Base-by-base conservation (phyloP, 2,888 invertebrate species). In the Drosophila pseudotalamancana region DNA sequence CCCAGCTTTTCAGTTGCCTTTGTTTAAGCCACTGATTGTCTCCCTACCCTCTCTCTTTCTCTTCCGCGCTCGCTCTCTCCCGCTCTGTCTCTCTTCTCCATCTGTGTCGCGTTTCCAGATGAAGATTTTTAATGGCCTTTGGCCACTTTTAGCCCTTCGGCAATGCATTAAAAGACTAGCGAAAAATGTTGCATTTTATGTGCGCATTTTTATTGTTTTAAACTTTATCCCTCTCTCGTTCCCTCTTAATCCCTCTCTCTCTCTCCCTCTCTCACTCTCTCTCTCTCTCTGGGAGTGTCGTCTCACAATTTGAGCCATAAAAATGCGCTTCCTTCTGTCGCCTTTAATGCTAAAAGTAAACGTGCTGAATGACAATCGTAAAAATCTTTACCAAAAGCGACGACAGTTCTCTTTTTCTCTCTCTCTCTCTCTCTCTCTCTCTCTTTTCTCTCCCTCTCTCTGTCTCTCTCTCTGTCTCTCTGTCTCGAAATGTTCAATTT, bases 131-230 rank as follows among this genome's bases (percentile, higher is more conserved):
- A 82, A 78, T 78, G 77, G 66, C 60, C 65, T 55, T 62, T 60
- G 60, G 60, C 72, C 72, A 81, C 75, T 78, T 70, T 70, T 66
- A 56, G 54, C 61, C 68, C 60, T 55, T 65, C 48, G 66, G 57
- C 57, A 55, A 59, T 71, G 65, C 56, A 66, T 75, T 78, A 60
- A 72, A 72, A 53, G 49, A 55, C 65, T 66, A 62, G 55, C 51
- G 16, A 54, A 46, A 76, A 67, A 72, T 57, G 66, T 83, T 65
- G 67, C 63, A 68, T 84, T 84, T 81, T 77, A 77, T 84, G 78
- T 56, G 54, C 45, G 56, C 49, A 70, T 81, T 84, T 79, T 84
- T 84, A 80, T 81, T 81, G 75, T 78, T 84, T 77, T 81, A 72
- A 74, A 80, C 66, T 84, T 73, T 42, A 31, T 40, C 50, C 40